Evolutionary conservation across 2,113 vertebrate genomes (phyloP), one percentile per base, ranked within the genome.

Genomic region (Neotoma lepida): DNA sequence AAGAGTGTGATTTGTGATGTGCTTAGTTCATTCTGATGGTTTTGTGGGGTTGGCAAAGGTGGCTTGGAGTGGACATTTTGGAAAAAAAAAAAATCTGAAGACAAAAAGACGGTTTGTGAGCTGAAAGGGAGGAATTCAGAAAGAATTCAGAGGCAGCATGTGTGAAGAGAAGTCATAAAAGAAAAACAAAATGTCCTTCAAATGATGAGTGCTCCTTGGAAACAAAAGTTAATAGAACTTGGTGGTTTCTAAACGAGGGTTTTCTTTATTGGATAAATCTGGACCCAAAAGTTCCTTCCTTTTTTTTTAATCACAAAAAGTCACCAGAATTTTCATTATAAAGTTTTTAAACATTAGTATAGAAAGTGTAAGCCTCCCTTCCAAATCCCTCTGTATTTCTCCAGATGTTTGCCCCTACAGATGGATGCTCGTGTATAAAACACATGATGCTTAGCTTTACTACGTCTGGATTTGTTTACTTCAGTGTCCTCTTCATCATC

Each of bases 31-130:
- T 78, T 64, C 17, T 71, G 39, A 22, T 89, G 87, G 33, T 88
- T 97, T 97, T 89, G 35, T 89, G 70, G 64, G 26, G 17, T 89
- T 96, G 86, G 66, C 78, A 94, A 61, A 78, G 58, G 26, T 78
- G 80, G 17, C 44, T 95, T 96, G 6, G 54, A 54, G 33, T 44
- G 93, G 39, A 71, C 81, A 86, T 95, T 84, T 39, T 88, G 66
- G 35, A 56, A 78, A 58, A 95, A 90, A 95, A 92, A 18, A 90
- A 85, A 73, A 84, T 63, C 51, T 49, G 56, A 89, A 94, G 78
- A 46, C 73, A 92, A 66, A 91, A 94, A 68, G 39, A 56, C 63
- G 18, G 6, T 71, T 84, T 93, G 1, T 91, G 68, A 87, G 20
- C 58, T 74, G 49, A 87, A 33, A 78, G 26, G 39, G 61, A 85